phyloP scores from a whole-genome alignment of 1,140 invertebrate genomes.

The Rhagoletis pomonella region DNA sequence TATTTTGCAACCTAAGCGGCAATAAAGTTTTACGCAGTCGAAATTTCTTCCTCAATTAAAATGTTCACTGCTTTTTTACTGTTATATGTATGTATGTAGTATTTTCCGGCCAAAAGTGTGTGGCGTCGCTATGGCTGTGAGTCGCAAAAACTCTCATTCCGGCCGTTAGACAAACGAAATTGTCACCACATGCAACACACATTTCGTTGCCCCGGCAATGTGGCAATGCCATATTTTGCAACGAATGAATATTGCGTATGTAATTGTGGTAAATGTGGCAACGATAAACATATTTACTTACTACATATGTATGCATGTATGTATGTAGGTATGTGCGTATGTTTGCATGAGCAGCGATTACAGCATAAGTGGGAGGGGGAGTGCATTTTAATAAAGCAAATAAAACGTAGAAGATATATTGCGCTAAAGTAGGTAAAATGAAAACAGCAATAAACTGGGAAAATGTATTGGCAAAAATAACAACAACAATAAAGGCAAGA shows the following conservation, averaged over 20 bases:
- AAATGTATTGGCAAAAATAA: slow-evolving; percentile 12
- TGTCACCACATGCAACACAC: slow-evolving; percentile 22
- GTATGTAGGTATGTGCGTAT: not conserved
- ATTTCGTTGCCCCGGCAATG: slow-evolving; percentile 8
- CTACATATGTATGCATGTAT: not conserved
- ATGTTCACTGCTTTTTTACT: not conserved
- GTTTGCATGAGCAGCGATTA: too few relatives aligned
- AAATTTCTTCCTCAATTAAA: not conserved
- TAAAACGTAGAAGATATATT: not conserved
- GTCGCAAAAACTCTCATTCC: slow-evolving; percentile 16
- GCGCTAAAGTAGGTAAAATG: slow-evolving; percentile 12
- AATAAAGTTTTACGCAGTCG: not conserved
- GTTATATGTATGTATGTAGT: not conserved
- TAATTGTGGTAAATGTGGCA: slow-evolving; percentile 26
- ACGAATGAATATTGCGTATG: not conserved
- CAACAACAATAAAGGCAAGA: not conserved
- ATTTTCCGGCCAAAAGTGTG: not conserved
- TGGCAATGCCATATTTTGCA: slow-evolving; percentile 21
- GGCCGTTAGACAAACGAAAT: slow-evolving; percentile 23
- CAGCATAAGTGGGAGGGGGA: not conserved
- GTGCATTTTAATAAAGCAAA: not conserved
- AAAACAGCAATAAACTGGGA: slow-evolving; percentile 34
- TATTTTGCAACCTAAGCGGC: not conserved
- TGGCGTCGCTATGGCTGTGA: not conserved
- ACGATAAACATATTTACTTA: not conserved